phyloP scores from a whole-genome alignment of 2,797 vertebrate genomes.

The Notamacropus eugenii region DNA sequence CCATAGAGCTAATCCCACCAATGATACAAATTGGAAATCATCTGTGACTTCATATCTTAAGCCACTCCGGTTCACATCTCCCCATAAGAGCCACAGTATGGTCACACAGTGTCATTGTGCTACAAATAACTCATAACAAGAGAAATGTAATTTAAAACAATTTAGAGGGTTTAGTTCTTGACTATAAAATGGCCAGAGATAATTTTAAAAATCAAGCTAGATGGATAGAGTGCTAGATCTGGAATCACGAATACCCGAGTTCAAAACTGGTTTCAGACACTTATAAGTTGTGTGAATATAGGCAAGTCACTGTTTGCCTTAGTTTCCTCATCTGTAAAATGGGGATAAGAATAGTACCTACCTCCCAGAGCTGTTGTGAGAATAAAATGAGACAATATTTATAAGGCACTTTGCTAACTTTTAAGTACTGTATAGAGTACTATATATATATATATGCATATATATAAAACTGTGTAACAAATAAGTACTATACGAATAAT shows the following conservation, averaged over 20 bases:
- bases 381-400: background rate
- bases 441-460: no score
- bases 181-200: background rate
- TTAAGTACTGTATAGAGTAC: background rate
- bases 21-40: background rate
- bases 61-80: background rate
- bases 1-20: background rate
- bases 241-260: background rate
- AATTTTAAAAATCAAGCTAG: background rate
- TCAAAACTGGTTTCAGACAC: background rate
- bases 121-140: background rate
- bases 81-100: background rate
- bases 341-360: background rate
- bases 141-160: background rate
- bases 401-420: background rate
- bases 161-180: background rate
- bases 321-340: background rate
- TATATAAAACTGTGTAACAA: no score
- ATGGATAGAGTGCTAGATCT: background rate
- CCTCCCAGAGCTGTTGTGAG: background rate
- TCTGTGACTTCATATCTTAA: background rate
- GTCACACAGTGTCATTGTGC: background rate
- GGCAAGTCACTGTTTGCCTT: background rate
- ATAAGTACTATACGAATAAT: no score
- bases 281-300: background rate